Conservation (phyloP, 2,797 vertebrate genomes). For the Apogon talboti region DNA sequence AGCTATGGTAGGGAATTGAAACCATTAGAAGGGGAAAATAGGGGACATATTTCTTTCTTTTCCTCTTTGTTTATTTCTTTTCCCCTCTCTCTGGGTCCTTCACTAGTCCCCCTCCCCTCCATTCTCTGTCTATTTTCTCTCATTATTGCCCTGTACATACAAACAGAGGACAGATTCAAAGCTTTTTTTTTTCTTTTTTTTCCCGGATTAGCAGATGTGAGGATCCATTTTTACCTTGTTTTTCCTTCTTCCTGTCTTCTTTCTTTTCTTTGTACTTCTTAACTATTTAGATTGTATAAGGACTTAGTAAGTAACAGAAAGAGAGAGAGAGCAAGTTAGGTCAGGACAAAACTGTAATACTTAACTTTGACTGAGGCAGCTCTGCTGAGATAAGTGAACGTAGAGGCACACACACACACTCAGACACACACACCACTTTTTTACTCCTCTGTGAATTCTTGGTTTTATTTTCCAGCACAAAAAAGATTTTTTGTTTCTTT, state of each 20-base stretch:
- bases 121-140: constrained; percentile 61
- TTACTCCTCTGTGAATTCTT: constrained; percentile 42
- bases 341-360: constrained; percentile 17
- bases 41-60: constrained; percentile 68
- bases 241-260: constrained; percentile 28
- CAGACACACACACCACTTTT: constrained; percentile 9
- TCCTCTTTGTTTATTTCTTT: constrained; percentile 68
- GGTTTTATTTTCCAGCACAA: constrained; percentile 52
- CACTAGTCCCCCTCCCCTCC: constrained; percentile 27
- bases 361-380: constrained; percentile 17
- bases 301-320: constrained; percentile 13
- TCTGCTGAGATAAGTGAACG: constrained; percentile 15
- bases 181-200: constrained; percentile 59
- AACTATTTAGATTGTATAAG: constrained; percentile 32
- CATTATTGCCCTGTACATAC: constrained; percentile 64
- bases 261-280: constrained; percentile 17
- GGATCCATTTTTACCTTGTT: constrained; percentile 39
- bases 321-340: constrained; percentile 19
- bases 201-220: constrained; percentile 70
- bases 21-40: constrained; percentile 79
- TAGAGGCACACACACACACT: constrained; percentile 6
- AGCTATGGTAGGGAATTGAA: constrained; percentile 80
- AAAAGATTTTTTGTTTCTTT: constrained; percentile 76
- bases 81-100: constrained; percentile 39
- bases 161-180: constrained; percentile 66